Evolutionary conservation across 2,113 vertebrate genomes (phyloP).

Genomic region (Odontesthes bonariensis): DNA sequence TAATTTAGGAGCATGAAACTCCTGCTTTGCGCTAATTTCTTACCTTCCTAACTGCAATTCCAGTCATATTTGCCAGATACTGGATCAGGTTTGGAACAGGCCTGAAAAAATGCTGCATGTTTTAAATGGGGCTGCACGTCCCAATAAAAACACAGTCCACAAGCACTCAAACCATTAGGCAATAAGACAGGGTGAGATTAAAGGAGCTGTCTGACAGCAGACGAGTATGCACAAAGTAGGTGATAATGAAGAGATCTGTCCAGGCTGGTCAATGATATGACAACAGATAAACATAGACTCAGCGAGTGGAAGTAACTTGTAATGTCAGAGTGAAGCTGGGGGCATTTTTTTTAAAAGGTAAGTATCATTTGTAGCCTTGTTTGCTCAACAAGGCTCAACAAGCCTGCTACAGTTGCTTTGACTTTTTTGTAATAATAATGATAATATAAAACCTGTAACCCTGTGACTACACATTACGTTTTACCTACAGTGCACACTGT

Average conservation of each 20-base stretch:
- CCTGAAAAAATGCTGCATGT: slow-evolving; percentile 58
- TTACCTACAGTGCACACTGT: neutral
- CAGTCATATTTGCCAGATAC: slow-evolving; percentile 33
- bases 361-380: slow-evolving; percentile 12
- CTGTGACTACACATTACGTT: neutral
- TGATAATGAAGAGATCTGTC: slow-evolving; percentile 78
- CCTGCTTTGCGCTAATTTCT: neutral
- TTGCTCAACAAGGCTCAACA: neutral
- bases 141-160: slow-evolving; percentile 50
- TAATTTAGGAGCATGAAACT: neutral
- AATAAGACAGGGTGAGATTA: slow-evolving; percentile 40
- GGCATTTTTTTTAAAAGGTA: slow-evolving; percentile 50
- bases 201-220: slow-evolving; percentile 54
- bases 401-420: neutral
- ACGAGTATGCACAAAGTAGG: slow-evolving; percentile 66
- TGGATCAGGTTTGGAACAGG: slow-evolving; percentile 39
- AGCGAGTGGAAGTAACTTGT: slow-evolving; percentile 60
- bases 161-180: slow-evolving; percentile 50
- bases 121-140: slow-evolving; percentile 28
- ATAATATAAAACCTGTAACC: neutral
- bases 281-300: slow-evolving; percentile 74
- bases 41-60: slow-evolving; percentile 46
- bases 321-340: slow-evolving; percentile 58
- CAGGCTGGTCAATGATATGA: slow-evolving; percentile 71
- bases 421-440: neutral